Evolutionary conservation across 2,113 vertebrate species (phyloP), one percentile per base, ranked within the genome.

Genomic region (Grus americana): DNA sequence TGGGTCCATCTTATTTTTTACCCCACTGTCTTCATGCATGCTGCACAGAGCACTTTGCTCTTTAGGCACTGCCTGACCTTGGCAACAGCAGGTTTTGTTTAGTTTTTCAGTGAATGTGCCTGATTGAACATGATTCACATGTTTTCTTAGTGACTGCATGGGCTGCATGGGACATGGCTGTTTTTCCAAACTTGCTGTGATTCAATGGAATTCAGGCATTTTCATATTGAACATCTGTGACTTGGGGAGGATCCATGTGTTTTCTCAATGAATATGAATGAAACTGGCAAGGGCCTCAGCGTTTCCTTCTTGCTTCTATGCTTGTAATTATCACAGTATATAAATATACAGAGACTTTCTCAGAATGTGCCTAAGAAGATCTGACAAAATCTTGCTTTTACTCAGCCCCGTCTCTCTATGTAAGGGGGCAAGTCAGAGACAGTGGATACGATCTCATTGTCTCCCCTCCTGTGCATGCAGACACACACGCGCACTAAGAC

Each of bases 141-240:
- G 97, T 98, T 98, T 96, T 83, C 92, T 88, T 93, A 91, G 86
- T 94, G 95, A 96, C 97, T 76, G 34, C 85, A 95, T 38, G 18
- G 81, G 67, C 88, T 93, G 85, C 90, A 95, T 96, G 92, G 97
- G 97, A 98, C 97, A 96, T 97, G 95, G 97, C 93, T 95, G 65
- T 95, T 96, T 97, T 82, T 92, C 95, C 92, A 83, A 96, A 97
- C 87, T 96, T 96, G 97, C 86, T 95, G 95, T 97, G 96, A 98
- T 94, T 98, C 97, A 97, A 22, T 97, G 95, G 94, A 97, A 98
- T 97, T 97, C 96, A 98, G 97, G 96, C 97, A 96, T 97, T 98
- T 98, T 98, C 97, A 95, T 97, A 95, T 42, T 94, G 92, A 97
- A 96, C 97, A 98, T 97, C 97, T 98, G 98, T 94, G 97, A 97